Evolutionary conservation across 2,888 invertebrate species (phyloP).

Genomic region (Aleiodes testaceus): DNA sequence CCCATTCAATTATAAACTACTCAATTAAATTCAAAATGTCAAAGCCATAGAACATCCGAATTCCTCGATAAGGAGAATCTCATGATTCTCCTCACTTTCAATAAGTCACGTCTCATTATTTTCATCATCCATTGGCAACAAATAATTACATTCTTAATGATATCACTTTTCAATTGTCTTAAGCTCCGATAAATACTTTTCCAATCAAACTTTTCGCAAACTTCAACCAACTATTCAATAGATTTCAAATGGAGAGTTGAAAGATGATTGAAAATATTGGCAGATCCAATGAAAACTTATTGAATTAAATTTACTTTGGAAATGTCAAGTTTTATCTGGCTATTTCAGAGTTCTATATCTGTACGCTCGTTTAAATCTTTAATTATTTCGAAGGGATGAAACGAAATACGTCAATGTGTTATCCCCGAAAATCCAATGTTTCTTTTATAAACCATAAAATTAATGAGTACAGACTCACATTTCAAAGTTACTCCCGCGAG

Average conservation of each 20-base stretch:
- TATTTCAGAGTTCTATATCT: not conserved
- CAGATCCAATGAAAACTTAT: constrained; percentile 24
- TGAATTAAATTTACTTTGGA: not conserved
- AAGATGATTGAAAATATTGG: constrained; percentile 32
- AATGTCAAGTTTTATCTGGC: not conserved
- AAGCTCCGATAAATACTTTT: constrained; percentile 32
- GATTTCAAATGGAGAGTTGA: constrained; percentile 35
- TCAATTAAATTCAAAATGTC: too few relatives aligned
- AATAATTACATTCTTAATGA: not conserved
- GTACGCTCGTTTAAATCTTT: not conserved
- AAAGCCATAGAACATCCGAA: too few relatives aligned
- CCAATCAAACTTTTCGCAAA: constrained; percentile 46
- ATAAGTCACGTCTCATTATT: constrained; percentile 18
- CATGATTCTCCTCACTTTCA: not conserved
- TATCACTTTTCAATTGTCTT: constrained; percentile 7
- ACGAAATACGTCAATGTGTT: too few relatives aligned
- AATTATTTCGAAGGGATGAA: not conserved
- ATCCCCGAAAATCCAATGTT: too few relatives aligned
- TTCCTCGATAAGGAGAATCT: not conserved
- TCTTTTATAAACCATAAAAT: too few relatives aligned
- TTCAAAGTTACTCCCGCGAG: too few relatives aligned
- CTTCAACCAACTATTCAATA: constrained; percentile 40
- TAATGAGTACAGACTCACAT: too few relatives aligned
- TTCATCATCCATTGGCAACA: not conserved
- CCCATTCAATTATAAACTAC: constrained; percentile 13